Percentiles rank a stretch among this genome's conserved stretches.
Evolutionary conservation across 2,797 vertebrate species (phyloP).

Genomic region (Morus bassanus): DNA sequence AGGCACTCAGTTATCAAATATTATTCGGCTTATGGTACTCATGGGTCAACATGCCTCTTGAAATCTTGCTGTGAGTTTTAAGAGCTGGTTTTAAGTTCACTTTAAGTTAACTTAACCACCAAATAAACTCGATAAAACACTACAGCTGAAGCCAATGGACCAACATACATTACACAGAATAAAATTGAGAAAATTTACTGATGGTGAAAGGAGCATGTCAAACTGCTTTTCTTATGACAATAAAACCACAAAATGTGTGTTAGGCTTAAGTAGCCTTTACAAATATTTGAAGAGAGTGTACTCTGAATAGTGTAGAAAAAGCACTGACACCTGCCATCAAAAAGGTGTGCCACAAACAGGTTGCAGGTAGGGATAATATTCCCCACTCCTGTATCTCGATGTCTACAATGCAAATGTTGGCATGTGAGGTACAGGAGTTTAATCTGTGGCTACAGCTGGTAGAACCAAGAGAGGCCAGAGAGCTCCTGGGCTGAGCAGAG

Average conservation of each 20-base stretch:
- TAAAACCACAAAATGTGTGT: not conserved
- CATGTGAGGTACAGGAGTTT: not conserved
- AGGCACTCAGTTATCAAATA: not conserved
- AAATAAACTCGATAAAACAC: not conserved
- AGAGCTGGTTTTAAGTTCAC: not conserved
- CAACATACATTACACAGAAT: not conserved
- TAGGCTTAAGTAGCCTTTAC: not conserved
- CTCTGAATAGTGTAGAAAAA: not conserved
- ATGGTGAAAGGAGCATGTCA: not conserved
- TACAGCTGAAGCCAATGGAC: not conserved
- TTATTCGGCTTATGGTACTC: not conserved
- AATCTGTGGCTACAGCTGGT: not conserved
- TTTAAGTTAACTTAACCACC: not conserved
- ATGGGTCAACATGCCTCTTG: not conserved
- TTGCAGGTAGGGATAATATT: not conserved
- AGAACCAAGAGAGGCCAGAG: not conserved
- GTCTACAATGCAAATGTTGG: not conserved
- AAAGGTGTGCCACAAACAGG: not conserved
- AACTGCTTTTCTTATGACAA: not conserved
- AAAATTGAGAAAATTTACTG: not conserved
- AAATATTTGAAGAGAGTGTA: not conserved
- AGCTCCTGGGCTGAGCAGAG: fast-evolving
- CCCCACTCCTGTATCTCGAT: not conserved
- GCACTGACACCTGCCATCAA: not conserved
- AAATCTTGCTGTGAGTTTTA: not conserved